phyloP scores from a whole-genome alignment of 2,113 vertebrate genomes.

The Chitala chitala region DNA sequence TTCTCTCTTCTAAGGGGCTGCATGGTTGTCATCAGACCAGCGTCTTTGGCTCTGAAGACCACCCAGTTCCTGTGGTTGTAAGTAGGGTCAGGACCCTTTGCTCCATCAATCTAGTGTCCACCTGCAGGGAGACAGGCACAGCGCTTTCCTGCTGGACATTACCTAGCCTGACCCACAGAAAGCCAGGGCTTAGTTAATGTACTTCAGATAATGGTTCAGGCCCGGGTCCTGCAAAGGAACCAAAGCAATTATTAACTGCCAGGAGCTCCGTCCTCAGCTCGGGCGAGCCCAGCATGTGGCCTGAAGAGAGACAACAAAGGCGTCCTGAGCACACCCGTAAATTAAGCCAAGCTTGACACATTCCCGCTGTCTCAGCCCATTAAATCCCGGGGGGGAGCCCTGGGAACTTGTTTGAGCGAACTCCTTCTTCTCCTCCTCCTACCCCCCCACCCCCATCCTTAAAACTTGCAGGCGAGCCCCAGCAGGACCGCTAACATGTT shows the following conservation, averaged over 20 bases:
- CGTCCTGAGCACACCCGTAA: constrained; percentile 45
- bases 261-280: background rate
- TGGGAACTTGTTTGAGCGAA: constrained; percentile 44
- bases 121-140: constrained; percentile 22
- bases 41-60: background rate
- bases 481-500: background rate
- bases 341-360: constrained; percentile 51
- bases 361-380: constrained; percentile 50
- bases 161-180: constrained; percentile 29
- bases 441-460: constrained; percentile 3
- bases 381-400: constrained; percentile 47
- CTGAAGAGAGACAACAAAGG: constrained; percentile 45
- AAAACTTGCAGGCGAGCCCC: background rate
- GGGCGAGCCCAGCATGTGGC: constrained; percentile 43
- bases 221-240: background rate
- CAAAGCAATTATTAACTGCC: constrained; percentile 8
- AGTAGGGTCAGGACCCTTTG: constrained; percentile 21
- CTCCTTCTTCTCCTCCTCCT: constrained; percentile 5
- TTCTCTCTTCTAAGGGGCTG: background rate
- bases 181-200: constrained; percentile 34
- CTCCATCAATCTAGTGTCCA: constrained; percentile 36
- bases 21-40: too few species aligned
- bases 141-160: constrained; percentile 31
- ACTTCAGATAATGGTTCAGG: constrained; percentile 41
- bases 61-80: background rate